A percentile compares a stretch with the other conserved stretches of the same genome.
These are phyloP conservation scores for Eupithecia insigniata DNA, from an alignment of 2,888 invertebrate genomes.

Conservation along the genomic window DNA sequence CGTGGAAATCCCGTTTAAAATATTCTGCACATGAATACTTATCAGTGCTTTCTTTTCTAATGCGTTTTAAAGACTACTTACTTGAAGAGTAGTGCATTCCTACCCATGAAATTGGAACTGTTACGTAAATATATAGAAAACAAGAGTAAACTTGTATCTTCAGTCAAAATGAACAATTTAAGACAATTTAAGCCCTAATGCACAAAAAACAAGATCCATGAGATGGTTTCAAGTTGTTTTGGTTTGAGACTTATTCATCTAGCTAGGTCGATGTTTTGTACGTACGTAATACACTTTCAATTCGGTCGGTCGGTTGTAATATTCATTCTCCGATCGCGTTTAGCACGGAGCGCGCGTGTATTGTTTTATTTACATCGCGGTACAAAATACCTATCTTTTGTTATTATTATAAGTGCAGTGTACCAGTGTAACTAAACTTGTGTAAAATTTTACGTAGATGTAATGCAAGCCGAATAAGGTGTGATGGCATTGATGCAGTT, in stretches of 20 bases:
- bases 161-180: constrained; percentile 24
- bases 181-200: constrained; percentile 26
- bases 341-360: constrained; percentile 60
- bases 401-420: constrained; percentile 47
- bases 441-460: constrained; percentile 48
- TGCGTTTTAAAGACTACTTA: not conserved
- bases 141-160: constrained; percentile 9
- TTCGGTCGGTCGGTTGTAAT: constrained; percentile 57
- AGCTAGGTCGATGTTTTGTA: constrained; percentile 58
- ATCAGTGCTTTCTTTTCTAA: not conserved
- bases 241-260: constrained; percentile 50
- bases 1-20: constrained; percentile 3
- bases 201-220: constrained; percentile 32
- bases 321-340: constrained; percentile 68
- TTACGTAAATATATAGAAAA: constrained; percentile 6
- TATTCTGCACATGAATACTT: not conserved
- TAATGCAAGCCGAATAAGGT: constrained; percentile 57
- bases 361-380: constrained; percentile 41
- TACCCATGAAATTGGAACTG: constrained; percentile 9
- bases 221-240: constrained; percentile 25
- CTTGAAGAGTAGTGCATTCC: not conserved
- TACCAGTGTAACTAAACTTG: constrained; percentile 46
- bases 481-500: constrained; percentile 66
- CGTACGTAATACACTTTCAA: constrained; percentile 64
- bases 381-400: constrained; percentile 35